Base-by-base conservation (phyloP, 2,888 invertebrate genomes). In the Agrilus mali region DNA sequence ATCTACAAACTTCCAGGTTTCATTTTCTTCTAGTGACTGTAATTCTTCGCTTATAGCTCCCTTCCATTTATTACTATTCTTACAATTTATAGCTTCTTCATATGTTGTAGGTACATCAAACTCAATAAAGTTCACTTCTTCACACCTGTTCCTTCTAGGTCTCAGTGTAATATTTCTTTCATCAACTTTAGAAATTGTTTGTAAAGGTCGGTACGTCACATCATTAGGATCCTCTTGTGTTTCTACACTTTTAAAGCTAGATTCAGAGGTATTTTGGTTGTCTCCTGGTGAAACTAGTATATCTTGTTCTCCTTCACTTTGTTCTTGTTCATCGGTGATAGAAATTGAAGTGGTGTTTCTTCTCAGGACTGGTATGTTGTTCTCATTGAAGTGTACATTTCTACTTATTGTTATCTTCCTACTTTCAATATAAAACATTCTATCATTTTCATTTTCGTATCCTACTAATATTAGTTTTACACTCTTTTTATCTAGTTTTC, bases 391-490 rank as follows among this genome's bases (percentile, higher is more conserved):
- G 8, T 41, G 41, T 7, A 57, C 53, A 43, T 55, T 45, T 20
- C 50, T 47, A n/a, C 52, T 50, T 17, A 53, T 47, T 2, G 37
- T 48, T 17, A 56, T 49, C 39, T 50, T 50, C 34, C 41, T 46
- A 2, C 43, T 46, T 8, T 35, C 37, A 5, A 42, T 42, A 36
- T 50, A 45, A 44, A 46, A 54, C 4, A 58, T 34, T 17, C 51
- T 33, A 40, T 55, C 58, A 36, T 52, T 40, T 16, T 47, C 39
- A 15, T 34, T 36, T 43, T 49, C 40, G 39, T 56, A 57, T 10
- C 54, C 50, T 2, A 53, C 50, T 12, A 53, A 34, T 15, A 49
- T 42, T 33, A 50, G 16, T 37, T 54, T 50, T 22, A 43, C 42
- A 7, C 45, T 41, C 31, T 49, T 48, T 6, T 42, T 35, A 7